Evolutionary conservation across 2,888 invertebrate species (phyloP).

Genomic region (Allophyes oxyacanthae): DNA sequence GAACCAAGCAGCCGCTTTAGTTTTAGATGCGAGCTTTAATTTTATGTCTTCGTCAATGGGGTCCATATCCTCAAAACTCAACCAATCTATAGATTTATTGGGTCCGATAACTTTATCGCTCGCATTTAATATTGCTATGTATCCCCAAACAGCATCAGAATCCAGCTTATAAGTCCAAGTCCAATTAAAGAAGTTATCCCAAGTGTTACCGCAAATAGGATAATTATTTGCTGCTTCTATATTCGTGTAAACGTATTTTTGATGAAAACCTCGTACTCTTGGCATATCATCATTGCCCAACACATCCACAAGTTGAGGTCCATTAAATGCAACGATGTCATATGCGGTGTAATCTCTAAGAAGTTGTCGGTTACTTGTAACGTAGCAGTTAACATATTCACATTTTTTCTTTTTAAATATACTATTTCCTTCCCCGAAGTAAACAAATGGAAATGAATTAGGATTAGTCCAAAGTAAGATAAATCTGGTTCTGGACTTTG

Average conservation of each 20-base stretch:
- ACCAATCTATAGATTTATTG: conserved; percentile 63
- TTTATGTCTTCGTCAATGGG: conserved; percentile 55
- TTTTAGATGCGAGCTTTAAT: conserved; percentile 59
- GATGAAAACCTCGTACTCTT: conserved; percentile 56
- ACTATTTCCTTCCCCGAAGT: conserved; percentile 68
- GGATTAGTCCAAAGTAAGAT: conserved; percentile 76
- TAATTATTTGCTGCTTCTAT: conserved; percentile 73
- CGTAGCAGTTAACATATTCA: conserved; percentile 72
- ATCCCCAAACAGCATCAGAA: conserved; percentile 76
- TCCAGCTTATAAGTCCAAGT: conserved; percentile 80
- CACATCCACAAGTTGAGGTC: conserved; percentile 63
- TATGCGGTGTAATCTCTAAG: conserved; percentile 67
- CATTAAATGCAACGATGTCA: conserved; percentile 74
- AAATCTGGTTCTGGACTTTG: conserved; percentile 58
- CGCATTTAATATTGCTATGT: conserved; percentile 67
- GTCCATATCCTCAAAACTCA: conserved; percentile 56
- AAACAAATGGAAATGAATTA: conserved; percentile 66
- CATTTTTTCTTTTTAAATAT: conserved; percentile 71
- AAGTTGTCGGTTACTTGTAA: conserved; percentile 67
- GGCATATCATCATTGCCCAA: conserved; percentile 60
- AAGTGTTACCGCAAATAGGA: conserved; percentile 65
- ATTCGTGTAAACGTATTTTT: conserved; percentile 76
- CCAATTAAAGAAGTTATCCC: conserved; percentile 78
- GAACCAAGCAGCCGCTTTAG: conserved; percentile 74
- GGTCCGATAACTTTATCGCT: conserved; percentile 70